Conservation (phyloP, 2,113 vertebrate genomes). For the Hepsetus odoe region DNA sequence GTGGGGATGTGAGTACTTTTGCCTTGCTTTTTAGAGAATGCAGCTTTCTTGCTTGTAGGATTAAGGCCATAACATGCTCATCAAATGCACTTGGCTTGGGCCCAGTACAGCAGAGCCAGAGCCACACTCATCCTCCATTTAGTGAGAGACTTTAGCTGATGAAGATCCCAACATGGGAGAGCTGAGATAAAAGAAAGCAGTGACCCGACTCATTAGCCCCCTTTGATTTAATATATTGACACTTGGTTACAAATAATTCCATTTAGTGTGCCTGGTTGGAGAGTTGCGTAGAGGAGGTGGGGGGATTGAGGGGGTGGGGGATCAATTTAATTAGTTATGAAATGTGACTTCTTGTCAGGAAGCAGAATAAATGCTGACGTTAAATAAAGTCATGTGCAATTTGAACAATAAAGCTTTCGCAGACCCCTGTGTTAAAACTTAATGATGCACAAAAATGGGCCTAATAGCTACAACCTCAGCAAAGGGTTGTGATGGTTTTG, state of each 20-base stretch:
- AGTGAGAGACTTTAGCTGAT: constrained; percentile 79
- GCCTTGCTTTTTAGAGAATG: constrained; percentile 32
- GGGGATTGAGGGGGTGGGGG: constrained; percentile 72
- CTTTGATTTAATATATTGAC: constrained; percentile 99
- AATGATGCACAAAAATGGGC: constrained; percentile 94
- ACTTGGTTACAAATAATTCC: constrained; percentile 97
- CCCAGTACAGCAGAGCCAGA: constrained; percentile 70
- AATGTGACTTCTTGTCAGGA: constrained; percentile 96
- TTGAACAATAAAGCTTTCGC: constrained; percentile 96
- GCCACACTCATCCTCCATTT: constrained; percentile 74
- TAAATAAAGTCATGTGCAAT: constrained; percentile 93
- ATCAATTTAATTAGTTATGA: constrained; percentile 99
- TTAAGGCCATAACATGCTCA: constrained; percentile 65
- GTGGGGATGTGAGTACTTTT: background rate
- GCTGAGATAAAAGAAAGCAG: constrained; percentile 93
- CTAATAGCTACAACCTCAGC: constrained; percentile 91
- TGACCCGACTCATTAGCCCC: constrained; percentile 97
- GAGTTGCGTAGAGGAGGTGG: constrained; percentile 37
- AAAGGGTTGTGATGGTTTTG: constrained; percentile 80
- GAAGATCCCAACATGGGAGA: constrained; percentile 84
- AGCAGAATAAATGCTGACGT: constrained; percentile 97
- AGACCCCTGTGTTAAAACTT: constrained; percentile 90
- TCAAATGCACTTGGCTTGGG: constrained; percentile 72
- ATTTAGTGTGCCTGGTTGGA: constrained; percentile 93
- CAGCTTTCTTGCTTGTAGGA: constrained; percentile 28